Percentiles rank a stretch among this genome's conserved stretches.
Conservation (phyloP, 2,888 invertebrate genomes). For the Chaetogeoica ovagalla region DNA sequence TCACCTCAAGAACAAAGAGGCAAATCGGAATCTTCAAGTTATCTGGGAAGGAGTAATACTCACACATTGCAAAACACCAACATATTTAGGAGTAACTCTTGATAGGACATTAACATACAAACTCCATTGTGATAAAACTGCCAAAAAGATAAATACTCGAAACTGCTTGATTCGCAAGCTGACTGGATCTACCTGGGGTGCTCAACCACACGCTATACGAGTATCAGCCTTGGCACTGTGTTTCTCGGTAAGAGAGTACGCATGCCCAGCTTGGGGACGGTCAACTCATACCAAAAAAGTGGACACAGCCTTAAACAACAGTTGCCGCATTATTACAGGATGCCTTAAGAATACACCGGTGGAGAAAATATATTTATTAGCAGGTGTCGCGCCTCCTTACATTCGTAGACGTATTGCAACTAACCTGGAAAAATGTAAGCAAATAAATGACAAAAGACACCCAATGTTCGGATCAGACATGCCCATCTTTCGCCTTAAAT, state of each 20-base stretch:
- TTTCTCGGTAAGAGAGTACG: slow-evolving; percentile 16
- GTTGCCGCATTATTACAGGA: no score
- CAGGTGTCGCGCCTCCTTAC: no score
- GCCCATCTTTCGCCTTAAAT: background rate
- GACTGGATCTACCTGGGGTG: slow-evolving; percentile 39
- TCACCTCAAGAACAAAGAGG: slow-evolving; percentile 46
- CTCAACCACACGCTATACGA: slow-evolving; percentile 9
- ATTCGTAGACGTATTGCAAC: no score
- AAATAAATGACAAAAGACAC: no score
- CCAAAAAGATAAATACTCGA: slow-evolving; percentile 46
- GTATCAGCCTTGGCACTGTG: slow-evolving; percentile 34
- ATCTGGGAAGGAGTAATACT: slow-evolving; percentile 36
- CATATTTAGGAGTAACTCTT: slow-evolving; percentile 54
- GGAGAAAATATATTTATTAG: no score
- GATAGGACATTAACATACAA: slow-evolving; percentile 54
- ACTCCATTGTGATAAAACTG: slow-evolving; percentile 50
- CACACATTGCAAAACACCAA: slow-evolving; percentile 43
- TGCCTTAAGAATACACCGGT: no score
- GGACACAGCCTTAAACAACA: no score
- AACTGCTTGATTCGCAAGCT: slow-evolving; percentile 54
- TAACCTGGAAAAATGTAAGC: no score
- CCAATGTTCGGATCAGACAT: no score
- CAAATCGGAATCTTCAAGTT: slow-evolving; percentile 31
- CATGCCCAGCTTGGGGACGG: no score
- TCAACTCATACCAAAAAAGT: no score